Conservation (phyloP, 2,113 vertebrate species). For the Colistium nudipinnis region DNA sequence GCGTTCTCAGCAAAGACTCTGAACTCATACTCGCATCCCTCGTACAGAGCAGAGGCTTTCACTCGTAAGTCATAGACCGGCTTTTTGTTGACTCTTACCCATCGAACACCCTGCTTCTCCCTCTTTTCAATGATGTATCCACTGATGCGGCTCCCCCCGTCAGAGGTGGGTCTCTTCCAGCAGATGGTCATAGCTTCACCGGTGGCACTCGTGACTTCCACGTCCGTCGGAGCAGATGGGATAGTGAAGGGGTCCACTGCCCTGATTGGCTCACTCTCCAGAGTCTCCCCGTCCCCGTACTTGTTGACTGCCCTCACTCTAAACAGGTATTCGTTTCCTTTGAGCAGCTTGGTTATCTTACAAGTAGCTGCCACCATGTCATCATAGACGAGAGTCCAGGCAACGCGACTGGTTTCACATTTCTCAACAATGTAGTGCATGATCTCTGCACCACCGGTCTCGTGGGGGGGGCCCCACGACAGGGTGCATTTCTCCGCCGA, state of each 20-base stretch:
- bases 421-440: conserved; percentile 96
- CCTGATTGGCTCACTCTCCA: conserved; percentile 92
- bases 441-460: conserved; percentile 95
- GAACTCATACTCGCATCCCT: conserved; percentile 96
- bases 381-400: conserved; percentile 92
- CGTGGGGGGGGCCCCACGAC: conserved; percentile 93
- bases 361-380: conserved; percentile 93
- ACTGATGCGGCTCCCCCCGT: conserved; percentile 93
- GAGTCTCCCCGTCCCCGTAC: conserved; percentile 90
- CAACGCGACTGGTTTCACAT: conserved; percentile 95
- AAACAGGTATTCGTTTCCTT: conserved; percentile 97
- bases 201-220: conserved; percentile 93
- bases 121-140: conserved; percentile 95
- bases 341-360: conserved; percentile 94
- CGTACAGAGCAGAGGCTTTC: conserved; percentile 91
- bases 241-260: conserved; percentile 93
- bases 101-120: conserved; percentile 93
- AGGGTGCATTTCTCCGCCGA: conserved; percentile 94
- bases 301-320: conserved; percentile 95
- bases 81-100: conserved; percentile 97
- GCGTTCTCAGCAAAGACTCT: conserved; percentile 96
- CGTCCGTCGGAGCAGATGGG: conserved; percentile 88
- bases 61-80: conserved; percentile 95
- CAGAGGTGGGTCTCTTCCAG: conserved; percentile 93
- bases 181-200: conserved; percentile 93